Percentiles rank a stretch among this genome's conserved stretches.
These are phyloP conservation scores for Brenthis ino DNA, from an alignment of 2,888 invertebrate genomes.

Conservation along the genomic window DNA sequence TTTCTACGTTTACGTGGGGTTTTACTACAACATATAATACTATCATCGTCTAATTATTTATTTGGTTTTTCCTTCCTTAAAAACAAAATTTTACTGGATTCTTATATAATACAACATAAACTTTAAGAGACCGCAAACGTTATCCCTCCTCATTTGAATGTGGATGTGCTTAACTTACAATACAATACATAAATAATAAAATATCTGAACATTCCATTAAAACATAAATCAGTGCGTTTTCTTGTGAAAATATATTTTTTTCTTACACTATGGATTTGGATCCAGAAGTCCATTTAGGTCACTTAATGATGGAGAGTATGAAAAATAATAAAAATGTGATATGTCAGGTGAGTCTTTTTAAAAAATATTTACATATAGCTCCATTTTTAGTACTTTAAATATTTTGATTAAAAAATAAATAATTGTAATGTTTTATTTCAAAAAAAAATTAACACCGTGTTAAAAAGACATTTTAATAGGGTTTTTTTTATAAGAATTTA, in stretches of 20 bases:
- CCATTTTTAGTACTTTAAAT: too few relatives aligned
- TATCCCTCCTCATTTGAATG: neutral
- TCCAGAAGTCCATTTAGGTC: slow-evolving; percentile 50
- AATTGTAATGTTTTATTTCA: too few relatives aligned
- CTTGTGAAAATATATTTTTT: neutral
- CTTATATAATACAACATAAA: neutral
- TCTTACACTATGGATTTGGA: slow-evolving; percentile 16
- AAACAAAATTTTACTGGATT: neutral
- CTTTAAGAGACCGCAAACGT: neutral
- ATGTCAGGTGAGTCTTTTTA: slow-evolving; percentile 35
- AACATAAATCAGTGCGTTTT: neutral
- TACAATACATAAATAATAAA: too few relatives aligned
- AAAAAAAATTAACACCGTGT: too few relatives aligned
- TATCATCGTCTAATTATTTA: neutral
- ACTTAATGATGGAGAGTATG: slow-evolving; percentile 50
- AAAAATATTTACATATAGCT: too few relatives aligned
- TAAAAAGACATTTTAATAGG: too few relatives aligned
- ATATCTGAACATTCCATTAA: neutral
- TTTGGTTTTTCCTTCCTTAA: slow-evolving; percentile 9
- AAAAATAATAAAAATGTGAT: slow-evolving; percentile 36
- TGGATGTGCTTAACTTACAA: neutral
- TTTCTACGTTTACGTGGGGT: neutral
- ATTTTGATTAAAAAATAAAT: too few relatives aligned
- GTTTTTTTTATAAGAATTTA: too few relatives aligned
- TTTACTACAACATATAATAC: neutral